Evolutionary conservation across 2,888 invertebrate genomes (phyloP), one percentile per base, ranked within the genome.

Genomic region (Phlogophora meticulosa): DNA sequence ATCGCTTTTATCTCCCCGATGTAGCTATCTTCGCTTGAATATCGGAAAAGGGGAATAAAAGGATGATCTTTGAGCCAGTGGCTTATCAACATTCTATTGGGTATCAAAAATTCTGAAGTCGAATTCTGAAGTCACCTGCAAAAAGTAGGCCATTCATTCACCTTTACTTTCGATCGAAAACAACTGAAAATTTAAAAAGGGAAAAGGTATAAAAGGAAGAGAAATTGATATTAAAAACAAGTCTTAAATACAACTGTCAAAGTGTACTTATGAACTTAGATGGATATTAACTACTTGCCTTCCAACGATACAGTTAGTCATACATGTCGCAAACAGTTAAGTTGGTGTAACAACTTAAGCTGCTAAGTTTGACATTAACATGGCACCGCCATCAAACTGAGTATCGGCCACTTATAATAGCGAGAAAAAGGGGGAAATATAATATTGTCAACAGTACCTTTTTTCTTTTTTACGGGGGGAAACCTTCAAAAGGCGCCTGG

Each of bases 301-400:
- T 45, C 2, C 32, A 53, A 52, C 32, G 36, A 55, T 67, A 73
- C 55, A 49, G 36, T 49, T 43, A 55, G n/a, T 53, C 28, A 17
- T 58, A 51, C 46, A 56, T 28, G 22, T 55, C 28, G 22, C 57
- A 49, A 66, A 72, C 73, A 55, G 53, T 53, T 34, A 42, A 58
- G 68, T 67, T 60, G 42, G 38, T 60, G 46, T 60, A 34, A 52
- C 46, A 51, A 72, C 43, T 61, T 48, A 55, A 22, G 42, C 42
- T 22, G 22, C 11, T 43, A 49, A 61, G 49, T 72, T 66, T 43
- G 0, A 57, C 15, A 28, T 49, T 45, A 32, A 32, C 51, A 58
- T 42, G 22, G 40, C 20, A 4, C 10, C 13, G 15, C 10, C 15
- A n/a, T 45, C 20, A 55, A 48, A 49, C 5, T 55, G 11, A 61